Evolutionary conservation across 2,797 vertebrate species (phyloP).

Genomic region (Periparus ater): DNA sequence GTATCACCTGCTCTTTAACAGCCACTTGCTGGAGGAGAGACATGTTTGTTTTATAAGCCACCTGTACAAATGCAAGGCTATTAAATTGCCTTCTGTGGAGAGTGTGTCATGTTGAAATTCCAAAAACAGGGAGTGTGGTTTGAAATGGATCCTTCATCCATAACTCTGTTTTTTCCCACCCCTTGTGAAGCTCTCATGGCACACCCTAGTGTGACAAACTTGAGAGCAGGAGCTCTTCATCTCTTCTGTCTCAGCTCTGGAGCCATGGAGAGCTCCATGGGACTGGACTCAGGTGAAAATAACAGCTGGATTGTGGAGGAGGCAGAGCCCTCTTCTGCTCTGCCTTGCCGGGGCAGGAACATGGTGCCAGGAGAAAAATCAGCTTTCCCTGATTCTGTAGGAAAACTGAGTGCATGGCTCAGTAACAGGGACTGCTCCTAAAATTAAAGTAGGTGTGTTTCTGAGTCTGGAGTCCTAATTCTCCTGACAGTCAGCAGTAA

Average conservation of each 20-base stretch:
- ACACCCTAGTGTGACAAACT: accelerated
- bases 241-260: not conserved
- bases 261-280: not conserved
- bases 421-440: not conserved
- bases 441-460: not conserved
- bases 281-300: accelerated
- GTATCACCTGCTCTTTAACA: slow-evolving; percentile 13
- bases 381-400: not conserved
- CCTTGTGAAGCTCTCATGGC: not conserved
- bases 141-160: not conserved
- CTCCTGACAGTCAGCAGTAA: not conserved
- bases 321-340: not conserved
- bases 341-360: not conserved
- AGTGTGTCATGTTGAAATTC: not conserved
- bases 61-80: slow-evolving; percentile 37
- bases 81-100: slow-evolving; percentile 60
- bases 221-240: not conserved
- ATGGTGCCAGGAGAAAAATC: not conserved
- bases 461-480: not conserved
- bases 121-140: not conserved
- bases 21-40: slow-evolving; percentile 26
- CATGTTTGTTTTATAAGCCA: slow-evolving; percentile 44
- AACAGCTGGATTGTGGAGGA: accelerated
- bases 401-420: not conserved
- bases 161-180: not conserved